These are phyloP conservation scores for Orchesella flavescens DNA, from an alignment of 2,888 invertebrate genomes.

Conservation along the genomic window DNA sequence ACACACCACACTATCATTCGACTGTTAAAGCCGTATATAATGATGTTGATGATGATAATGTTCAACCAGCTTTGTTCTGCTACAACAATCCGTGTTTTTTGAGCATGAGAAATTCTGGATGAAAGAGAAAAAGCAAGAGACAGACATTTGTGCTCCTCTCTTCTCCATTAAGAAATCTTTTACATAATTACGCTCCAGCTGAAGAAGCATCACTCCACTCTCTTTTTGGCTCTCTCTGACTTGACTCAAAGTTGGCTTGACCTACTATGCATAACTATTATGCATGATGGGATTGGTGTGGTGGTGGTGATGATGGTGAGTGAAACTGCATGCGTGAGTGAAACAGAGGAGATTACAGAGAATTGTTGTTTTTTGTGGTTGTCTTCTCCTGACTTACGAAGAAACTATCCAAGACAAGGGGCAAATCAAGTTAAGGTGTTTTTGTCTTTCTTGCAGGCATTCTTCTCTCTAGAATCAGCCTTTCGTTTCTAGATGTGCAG, in stretches of 20 bases:
- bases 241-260: background rate
- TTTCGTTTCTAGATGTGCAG: background rate
- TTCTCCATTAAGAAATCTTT: conserved; percentile 36
- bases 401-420: conserved; percentile 23
- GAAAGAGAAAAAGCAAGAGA: background rate
- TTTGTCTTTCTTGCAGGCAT: conserved; percentile 5
- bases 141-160: background rate
- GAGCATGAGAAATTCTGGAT: background rate
- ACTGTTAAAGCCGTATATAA: conserved; percentile 7
- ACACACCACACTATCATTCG: background rate
- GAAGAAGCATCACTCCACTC: conserved; percentile 25
- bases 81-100: background rate
- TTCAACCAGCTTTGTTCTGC: background rate
- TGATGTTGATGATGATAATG: conserved; percentile 33
- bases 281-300: background rate
- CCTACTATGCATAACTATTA: background rate
- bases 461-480: background rate
- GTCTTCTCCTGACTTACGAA: conserved; percentile 33
- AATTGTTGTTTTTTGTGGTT: conserved; percentile 1
- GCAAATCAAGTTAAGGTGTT: conserved; percentile 21
- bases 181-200: conserved; percentile 44
- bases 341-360: conserved; percentile 10
- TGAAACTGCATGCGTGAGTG: conserved; percentile 12
- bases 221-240: background rate
- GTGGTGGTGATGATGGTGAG: background rate